Evolutionary conservation across 2,113 vertebrate genomes (phyloP).

Genomic region (Limanda limanda): DNA sequence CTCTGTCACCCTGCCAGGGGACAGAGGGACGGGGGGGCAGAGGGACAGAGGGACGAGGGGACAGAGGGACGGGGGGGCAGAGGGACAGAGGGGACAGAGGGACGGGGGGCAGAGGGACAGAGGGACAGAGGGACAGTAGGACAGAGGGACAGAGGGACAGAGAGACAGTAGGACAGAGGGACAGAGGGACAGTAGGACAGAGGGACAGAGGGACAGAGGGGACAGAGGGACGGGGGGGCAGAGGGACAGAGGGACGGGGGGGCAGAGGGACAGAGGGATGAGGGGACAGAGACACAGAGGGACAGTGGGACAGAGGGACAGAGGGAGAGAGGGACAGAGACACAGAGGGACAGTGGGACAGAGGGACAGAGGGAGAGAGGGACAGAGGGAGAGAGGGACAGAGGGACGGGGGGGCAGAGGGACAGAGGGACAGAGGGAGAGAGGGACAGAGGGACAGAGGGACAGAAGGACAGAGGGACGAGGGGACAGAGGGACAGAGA

Average conservation of each 20-base stretch:
- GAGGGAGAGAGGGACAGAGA: too few species aligned
- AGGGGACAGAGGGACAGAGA: not conserved
- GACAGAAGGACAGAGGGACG: not conserved
- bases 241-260: too few species aligned
- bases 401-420: too few species aligned
- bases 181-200: not conserved
- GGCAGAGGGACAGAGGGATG: conserved; percentile 15
- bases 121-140: not conserved
- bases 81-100: too few species aligned
- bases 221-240: conserved; percentile 1
- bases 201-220: too few species aligned
- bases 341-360: conserved; percentile 4
- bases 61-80: conserved; percentile 7
- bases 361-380: too few species aligned
- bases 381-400: conserved; percentile 4
- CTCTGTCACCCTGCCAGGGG: conserved; percentile 81
- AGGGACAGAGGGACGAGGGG: too few species aligned
- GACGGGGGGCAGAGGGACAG: too few species aligned
- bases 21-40: conserved; percentile 6
- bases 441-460: conserved; percentile 3
- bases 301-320: conserved; percentile 6
- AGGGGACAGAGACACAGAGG: too few species aligned
- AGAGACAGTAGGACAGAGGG: not conserved
- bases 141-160: not conserved
- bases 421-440: too few species aligned